Evolutionary conservation across 2,113 vertebrate genomes (phyloP), one percentile per base, ranked within the genome.

Genomic region (Drymodes brunneopygia): DNA sequence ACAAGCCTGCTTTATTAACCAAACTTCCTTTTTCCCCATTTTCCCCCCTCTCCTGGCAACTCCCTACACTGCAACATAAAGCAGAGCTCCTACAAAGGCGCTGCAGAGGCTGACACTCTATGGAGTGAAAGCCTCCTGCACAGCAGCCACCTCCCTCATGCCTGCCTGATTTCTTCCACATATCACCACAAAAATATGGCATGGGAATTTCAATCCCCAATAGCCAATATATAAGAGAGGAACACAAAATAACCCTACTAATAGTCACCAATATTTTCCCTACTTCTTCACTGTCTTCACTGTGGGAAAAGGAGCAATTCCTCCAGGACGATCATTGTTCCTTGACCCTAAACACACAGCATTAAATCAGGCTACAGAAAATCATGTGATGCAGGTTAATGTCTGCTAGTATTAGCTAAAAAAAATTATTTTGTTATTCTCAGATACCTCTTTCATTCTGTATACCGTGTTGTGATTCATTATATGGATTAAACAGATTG

Each of bases 221-320:
- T 0, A 47, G 4, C 8, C 0, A 2, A 60, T 18, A 38, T 2
- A 7, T 18, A 27, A 38, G 15, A 82, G 6, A 72, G 23, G 44
- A 86, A 75, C 3, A 48, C 50, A 83, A 95, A 82, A 91, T 8
- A 90, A 65, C 18, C 19, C n/a, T 45, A n/a, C 29, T 28, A 51
- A 31, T 2, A 57, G 2, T 3, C 13, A 53, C n/a, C 0, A 2
- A 1, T 33, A 31, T 48, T 84, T 92, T 81, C 53, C 48, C 15
- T 51, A 54, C 9, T 35, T 69, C 23, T 61, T 90, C 22, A 16
- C 5, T 23, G 23, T 19, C 21, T 23, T 61, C 16, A 5, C 9
- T 38, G 22, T 9, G 35, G 62, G 44, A 60, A 67, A 84, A 78
- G 33, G 9, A 87, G 8, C 12, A 31, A 7, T 67, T 83, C 27